A percentile compares a stretch with the other conserved stretches of the same genome.
Conservation (phyloP, 2,797 vertebrate species). For the Chromobotia macracanthus region DNA sequence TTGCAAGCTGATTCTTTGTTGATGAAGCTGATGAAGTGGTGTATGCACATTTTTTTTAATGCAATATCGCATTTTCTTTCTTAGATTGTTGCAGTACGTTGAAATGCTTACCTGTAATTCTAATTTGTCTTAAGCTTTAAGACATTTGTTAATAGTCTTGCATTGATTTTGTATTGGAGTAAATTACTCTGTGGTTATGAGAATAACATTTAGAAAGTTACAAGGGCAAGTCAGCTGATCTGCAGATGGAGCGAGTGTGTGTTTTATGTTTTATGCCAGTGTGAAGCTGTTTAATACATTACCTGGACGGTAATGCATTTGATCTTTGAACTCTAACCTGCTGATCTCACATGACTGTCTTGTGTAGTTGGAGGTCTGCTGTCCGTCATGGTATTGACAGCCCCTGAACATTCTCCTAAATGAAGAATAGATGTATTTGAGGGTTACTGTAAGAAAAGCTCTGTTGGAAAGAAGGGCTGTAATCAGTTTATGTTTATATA, state of each 20-base stretch:
- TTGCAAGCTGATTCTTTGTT: background rate
- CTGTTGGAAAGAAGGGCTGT: no score
- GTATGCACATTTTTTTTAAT: background rate
- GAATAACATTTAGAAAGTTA: background rate
- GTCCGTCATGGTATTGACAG: conserved; percentile 56
- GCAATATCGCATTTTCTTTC: background rate
- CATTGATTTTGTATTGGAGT: background rate
- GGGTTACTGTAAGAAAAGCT: conserved; percentile 2
- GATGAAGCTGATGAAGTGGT: no score
- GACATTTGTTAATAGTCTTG: background rate
- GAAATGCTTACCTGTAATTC: background rate
- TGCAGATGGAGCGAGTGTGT: conserved; percentile 9
- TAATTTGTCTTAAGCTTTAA: background rate
- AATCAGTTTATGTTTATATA: no score
- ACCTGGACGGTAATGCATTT: conserved; percentile 46
- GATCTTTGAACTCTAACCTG: conserved; percentile 75
- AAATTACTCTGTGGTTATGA: background rate
- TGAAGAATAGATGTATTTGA: background rate
- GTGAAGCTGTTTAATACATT: conserved; percentile 53
- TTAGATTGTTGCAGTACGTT: background rate
- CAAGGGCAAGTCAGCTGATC: conserved; percentile 38
- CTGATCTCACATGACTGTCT: conserved; percentile 73
- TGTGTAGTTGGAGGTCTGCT: conserved; percentile 68
- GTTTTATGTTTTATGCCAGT: conserved; percentile 43
- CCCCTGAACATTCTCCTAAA: background rate